These are phyloP conservation scores for Acrossocheilus fasciatus DNA, from an alignment of 2,797 vertebrate genomes.

Conservation along the genomic window DNA sequence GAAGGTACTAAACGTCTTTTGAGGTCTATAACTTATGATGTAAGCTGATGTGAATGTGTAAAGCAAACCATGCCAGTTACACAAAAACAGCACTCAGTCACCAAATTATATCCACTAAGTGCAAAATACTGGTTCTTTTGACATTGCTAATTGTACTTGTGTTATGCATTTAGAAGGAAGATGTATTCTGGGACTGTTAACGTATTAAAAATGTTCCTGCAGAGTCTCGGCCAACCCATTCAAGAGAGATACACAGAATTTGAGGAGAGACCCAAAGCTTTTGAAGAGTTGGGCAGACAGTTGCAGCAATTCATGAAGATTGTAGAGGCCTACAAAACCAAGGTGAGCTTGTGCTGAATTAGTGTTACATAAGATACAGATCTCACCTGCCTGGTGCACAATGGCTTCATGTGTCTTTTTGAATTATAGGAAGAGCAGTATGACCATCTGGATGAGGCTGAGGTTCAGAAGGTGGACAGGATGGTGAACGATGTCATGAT, in stretches of 20 bases:
- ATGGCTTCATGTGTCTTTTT: neutral
- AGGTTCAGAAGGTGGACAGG: slow-evolving; percentile 89
- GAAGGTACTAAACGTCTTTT: slow-evolving; percentile 78
- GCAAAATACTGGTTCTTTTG: neutral
- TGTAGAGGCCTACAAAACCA: slow-evolving; percentile 90
- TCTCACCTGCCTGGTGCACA: neutral
- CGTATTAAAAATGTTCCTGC: slow-evolving; percentile 11
- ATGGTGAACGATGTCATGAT: slow-evolving; percentile 89
- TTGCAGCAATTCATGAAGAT: slow-evolving; percentile 97
- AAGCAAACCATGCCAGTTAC: neutral
- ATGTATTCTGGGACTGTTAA: neutral
- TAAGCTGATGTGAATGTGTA: neutral
- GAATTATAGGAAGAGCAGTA: slow-evolving; percentile 90
- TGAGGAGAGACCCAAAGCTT: slow-evolving; percentile 93
- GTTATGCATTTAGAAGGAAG: neutral
- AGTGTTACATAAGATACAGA: neutral
- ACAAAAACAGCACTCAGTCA: neutral
- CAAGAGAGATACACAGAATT: slow-evolving; percentile 87
- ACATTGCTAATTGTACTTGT: neutral
- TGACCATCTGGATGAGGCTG: slow-evolving; percentile 89
- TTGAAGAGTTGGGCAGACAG: slow-evolving; percentile 94
- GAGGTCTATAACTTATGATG: neutral
- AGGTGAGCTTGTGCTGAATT: slow-evolving; percentile 77
- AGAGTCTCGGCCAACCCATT: slow-evolving; percentile 94
- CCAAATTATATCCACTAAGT: neutral